These are phyloP conservation scores for Rhinogobio ventralis DNA, from an alignment of 2,797 vertebrate species.

Conservation along the genomic window DNA sequence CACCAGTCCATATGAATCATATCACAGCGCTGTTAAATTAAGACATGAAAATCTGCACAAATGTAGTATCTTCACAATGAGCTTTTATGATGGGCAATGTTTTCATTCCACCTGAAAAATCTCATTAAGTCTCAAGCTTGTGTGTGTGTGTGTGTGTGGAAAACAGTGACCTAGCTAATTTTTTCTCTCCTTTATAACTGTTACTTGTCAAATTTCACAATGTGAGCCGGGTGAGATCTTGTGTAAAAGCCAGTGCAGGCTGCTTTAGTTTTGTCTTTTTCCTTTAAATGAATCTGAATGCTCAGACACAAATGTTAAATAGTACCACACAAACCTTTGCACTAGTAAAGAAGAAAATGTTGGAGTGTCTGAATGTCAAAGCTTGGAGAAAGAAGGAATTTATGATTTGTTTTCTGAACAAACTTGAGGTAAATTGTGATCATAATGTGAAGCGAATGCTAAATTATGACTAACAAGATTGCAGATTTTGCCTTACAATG, in stretches of 20 bases:
- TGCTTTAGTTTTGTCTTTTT: neutral
- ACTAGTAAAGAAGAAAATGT: neutral
- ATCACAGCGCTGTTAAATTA: constrained; percentile 57
- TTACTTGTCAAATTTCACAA: neutral
- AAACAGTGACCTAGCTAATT: neutral
- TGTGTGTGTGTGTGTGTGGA: constrained; percentile 18
- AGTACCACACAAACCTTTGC: neutral
- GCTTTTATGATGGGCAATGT: constrained; percentile 18
- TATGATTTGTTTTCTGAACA: neutral
- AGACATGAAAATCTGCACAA: constrained; percentile 44
- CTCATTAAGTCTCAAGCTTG: constrained; percentile 40
- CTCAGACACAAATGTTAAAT: neutral
- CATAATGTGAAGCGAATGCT: neutral
- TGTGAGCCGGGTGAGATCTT: neutral
- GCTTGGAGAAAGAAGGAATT: constrained; percentile 16
- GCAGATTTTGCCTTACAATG: neutral
- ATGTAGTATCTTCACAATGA: constrained; percentile 2
- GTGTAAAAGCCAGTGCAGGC: neutral
- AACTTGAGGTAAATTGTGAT: constrained; percentile 5
- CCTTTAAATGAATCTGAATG: neutral
- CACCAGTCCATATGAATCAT: constrained; percentile 32
- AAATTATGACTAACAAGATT: neutral
- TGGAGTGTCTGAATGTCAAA: neutral
- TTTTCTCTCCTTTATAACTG: neutral
- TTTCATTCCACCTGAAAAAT: constrained; percentile 18